Evolutionary conservation across 2,888 invertebrate species (phyloP).

Genomic region (Leptopilina drosophilae): DNA sequence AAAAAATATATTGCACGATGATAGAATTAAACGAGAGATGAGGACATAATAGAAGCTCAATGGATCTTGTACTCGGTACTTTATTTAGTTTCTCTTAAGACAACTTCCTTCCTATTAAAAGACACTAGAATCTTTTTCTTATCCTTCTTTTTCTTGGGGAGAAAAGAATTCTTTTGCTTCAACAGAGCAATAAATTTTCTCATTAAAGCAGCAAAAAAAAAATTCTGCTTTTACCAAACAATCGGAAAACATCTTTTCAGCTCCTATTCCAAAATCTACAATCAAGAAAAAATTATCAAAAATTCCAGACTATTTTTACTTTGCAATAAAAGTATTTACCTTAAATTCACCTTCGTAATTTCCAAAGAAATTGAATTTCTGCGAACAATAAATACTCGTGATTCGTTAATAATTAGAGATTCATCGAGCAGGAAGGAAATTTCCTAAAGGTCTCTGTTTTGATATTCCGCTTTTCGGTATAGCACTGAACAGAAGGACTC

Average conservation of each 20-base stretch:
- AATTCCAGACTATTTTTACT: too few species aligned
- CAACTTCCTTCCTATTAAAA: constrained; percentile 14
- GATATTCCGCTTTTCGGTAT: constrained; percentile 19
- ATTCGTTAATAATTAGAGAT: background rate
- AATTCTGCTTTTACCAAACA: too few species aligned
- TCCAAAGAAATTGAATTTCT: background rate
- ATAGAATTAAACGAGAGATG: constrained; percentile 23
- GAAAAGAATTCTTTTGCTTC: background rate
- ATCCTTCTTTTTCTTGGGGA: background rate
- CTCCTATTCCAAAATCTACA: too few species aligned
- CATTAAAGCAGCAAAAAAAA: too few species aligned
- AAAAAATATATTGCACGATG: background rate
- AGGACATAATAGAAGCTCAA: constrained; percentile 21
- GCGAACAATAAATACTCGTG: background rate
- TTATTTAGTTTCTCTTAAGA: constrained; percentile 23
- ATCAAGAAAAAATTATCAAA: too few species aligned
- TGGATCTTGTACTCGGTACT: constrained; percentile 22
- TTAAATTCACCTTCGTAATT: background rate
- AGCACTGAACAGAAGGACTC: constrained; percentile 21
- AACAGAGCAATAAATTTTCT: too few species aligned
- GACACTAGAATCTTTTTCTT: background rate
- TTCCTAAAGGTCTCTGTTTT: background rate
- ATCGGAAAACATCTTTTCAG: too few species aligned
- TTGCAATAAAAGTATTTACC: too few species aligned
- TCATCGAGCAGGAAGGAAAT: constrained; percentile 9